These are phyloP conservation scores for Champsocephalus esox DNA, from an alignment of 2,797 vertebrate species.

Conservation along the genomic window DNA sequence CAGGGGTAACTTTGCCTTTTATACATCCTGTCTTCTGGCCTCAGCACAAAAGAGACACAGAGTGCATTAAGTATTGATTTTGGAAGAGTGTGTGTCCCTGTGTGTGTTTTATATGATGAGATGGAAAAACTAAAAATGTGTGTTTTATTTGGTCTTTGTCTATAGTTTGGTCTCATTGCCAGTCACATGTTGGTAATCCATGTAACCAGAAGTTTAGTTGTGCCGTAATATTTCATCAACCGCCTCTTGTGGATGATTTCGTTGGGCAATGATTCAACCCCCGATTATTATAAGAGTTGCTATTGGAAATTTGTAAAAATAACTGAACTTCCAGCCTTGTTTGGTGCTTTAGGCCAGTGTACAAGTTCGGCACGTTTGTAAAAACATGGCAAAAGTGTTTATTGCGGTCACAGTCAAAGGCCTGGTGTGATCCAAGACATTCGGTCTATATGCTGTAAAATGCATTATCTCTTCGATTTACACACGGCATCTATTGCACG, in stretches of 20 bases:
- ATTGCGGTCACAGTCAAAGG: background rate
- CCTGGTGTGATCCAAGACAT: background rate
- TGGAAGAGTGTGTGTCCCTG: conserved; percentile 6
- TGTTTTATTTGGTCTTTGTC: conserved; percentile 9
- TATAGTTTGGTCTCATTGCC: background rate
- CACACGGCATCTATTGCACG: no score
- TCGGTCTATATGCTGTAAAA: no score
- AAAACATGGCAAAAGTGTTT: conserved; percentile 4
- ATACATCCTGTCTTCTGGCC: conserved; percentile 41
- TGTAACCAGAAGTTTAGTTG: conserved; percentile 8
- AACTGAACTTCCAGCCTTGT: conserved; percentile 1
- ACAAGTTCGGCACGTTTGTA: background rate
- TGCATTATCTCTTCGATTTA: no score
- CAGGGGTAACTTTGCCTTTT: conserved; percentile 63
- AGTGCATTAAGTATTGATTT: conserved; percentile 50
- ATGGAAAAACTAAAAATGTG: conserved; percentile 10
- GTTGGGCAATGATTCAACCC: background rate
- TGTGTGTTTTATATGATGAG: background rate
- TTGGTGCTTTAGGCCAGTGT: background rate
- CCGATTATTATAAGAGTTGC: background rate
- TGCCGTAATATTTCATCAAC: conserved; percentile 4
- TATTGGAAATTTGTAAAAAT: background rate
- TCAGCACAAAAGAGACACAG: conserved; percentile 45
- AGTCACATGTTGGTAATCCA: background rate
- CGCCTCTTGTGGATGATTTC: conserved; percentile 9